phyloP scores from a whole-genome alignment of 2,797 vertebrate genomes.

The Pangasius mekongensis region DNA sequence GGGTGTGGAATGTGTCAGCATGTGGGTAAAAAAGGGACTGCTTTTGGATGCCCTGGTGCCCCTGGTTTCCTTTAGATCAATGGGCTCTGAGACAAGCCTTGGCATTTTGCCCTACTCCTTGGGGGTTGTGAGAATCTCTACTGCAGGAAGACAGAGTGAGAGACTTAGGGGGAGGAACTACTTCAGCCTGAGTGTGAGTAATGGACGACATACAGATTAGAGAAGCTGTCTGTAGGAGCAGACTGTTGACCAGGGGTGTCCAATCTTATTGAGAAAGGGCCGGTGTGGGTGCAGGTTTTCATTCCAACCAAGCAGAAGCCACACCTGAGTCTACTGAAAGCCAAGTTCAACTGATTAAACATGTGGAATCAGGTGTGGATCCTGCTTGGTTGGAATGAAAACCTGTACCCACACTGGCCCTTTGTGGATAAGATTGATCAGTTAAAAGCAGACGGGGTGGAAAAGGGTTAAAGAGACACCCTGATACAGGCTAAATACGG shows the following conservation, averaged over 20 bases:
- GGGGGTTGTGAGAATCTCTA: conserved; percentile 25
- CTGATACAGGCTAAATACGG: background rate
- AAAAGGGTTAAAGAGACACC: conserved; percentile 1
- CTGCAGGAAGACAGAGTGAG: conserved; percentile 30
- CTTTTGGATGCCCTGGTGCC: conserved; percentile 39
- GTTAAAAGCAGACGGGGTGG: background rate
- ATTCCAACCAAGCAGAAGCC: no score
- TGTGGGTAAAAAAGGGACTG: background rate
- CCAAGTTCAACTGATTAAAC: no score
- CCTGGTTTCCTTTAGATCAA: conserved; percentile 50
- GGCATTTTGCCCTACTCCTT: conserved; percentile 40
- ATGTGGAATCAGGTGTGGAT: no score
- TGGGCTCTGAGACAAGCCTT: conserved; percentile 50
- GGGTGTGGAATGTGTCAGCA: conserved; percentile 40
- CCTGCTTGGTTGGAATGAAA: no score
- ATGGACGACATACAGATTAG: background rate
- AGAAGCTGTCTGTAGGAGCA: background rate
- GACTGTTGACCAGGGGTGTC: background rate
- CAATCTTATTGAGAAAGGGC: no score
- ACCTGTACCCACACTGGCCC: no score
- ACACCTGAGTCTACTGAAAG: no score
- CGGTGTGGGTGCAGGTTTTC: no score
- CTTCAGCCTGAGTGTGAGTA: conserved; percentile 10
- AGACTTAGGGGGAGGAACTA: conserved; percentile 30
- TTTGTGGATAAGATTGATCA: background rate